These are phyloP conservation scores for Metacarcinus magister DNA, from an alignment of 2,888 invertebrate species.

Conservation along the genomic window DNA sequence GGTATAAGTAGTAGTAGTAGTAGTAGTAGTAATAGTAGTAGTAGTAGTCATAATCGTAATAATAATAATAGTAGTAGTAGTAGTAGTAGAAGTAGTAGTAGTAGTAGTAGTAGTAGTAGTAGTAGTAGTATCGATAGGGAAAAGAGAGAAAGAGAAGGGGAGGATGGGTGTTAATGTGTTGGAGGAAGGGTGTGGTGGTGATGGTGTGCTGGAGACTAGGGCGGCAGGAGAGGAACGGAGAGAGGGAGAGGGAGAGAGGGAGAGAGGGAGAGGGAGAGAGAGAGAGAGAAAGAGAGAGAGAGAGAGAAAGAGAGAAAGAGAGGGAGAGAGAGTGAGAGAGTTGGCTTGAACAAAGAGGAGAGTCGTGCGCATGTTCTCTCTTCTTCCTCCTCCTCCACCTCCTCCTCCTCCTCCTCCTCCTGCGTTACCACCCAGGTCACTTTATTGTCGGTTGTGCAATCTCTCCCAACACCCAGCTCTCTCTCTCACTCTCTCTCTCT, in stretches of 20 bases:
- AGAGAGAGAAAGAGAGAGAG: constrained; percentile 28
- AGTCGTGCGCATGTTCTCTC: constrained; percentile 21
- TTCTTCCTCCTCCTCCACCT: background rate
- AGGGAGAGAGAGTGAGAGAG: constrained; percentile 46
- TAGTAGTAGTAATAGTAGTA: no score
- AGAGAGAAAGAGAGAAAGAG: constrained; percentile 43
- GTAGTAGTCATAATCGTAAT: no score
- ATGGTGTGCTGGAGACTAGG: background rate
- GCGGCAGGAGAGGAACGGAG: no score
- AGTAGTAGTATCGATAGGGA: background rate
- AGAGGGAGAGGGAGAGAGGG: no score
- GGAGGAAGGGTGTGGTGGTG: background rate
- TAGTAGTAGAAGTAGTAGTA: background rate
- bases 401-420: background rate
- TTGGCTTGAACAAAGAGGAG: constrained; percentile 38
- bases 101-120: background rate
- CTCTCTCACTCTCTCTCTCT: constrained; percentile 47
- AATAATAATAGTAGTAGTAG: background rate
- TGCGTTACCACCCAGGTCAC: background rate
- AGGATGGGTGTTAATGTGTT: background rate
- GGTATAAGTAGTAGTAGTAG: no score
- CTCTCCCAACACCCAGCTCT: constrained; percentile 19
- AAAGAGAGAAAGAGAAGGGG: background rate
- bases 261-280: no score
- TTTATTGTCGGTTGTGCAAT: background rate